Conservation (phyloP, 2,113 vertebrate species). For the Dicerorhinus sumatrensis region DNA sequence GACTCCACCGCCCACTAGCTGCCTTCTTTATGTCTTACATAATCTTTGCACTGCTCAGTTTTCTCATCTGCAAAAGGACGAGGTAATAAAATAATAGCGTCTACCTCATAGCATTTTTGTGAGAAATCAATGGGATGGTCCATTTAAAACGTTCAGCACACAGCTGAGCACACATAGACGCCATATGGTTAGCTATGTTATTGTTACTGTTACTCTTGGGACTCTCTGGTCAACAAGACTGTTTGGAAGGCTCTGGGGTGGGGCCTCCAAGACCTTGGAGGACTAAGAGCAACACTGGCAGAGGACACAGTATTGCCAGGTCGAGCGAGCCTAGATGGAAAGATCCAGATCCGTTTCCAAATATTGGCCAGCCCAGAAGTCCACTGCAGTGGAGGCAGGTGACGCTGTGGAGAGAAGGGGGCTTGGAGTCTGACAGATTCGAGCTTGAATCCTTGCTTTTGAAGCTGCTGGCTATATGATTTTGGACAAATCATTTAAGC, state of each 20-base stretch:
- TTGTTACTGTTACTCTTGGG: background rate
- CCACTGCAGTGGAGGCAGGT: background rate
- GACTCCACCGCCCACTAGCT: background rate
- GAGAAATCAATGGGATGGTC: background rate
- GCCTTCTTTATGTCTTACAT: background rate
- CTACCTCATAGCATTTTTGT: background rate
- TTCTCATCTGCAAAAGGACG: background rate
- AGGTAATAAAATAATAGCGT: background rate
- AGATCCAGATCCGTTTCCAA: background rate
- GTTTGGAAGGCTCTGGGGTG: background rate
- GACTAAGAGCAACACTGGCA: background rate
- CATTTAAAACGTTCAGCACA: background rate
- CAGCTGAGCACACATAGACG: background rate
- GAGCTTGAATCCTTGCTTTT: background rate
- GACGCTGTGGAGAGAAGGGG: background rate
- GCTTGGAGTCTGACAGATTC: background rate
- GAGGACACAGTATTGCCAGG: background rate
- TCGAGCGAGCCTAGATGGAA: background rate
- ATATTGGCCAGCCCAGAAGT: background rate
- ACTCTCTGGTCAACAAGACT: background rate
- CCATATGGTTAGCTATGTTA: background rate
- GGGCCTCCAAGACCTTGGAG: background rate
- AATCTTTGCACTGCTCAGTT: background rate
- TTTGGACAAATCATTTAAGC: background rate
- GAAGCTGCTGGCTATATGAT: background rate